Base-by-base conservation (phyloP, 2,888 invertebrate species). In the Stenolophus ochropezus region DNA sequence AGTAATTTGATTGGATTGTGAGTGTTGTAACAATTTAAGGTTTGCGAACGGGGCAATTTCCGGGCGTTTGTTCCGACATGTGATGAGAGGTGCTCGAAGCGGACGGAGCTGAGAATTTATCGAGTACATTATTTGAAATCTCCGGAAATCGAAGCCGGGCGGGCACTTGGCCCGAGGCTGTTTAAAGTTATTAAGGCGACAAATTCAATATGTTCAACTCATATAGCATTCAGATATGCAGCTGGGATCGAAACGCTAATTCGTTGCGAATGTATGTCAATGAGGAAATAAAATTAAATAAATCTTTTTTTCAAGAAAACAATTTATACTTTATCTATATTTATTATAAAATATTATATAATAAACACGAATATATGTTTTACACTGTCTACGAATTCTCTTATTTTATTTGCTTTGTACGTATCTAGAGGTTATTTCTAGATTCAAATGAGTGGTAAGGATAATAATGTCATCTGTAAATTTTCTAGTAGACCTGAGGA, bases 71-170 rank as follows among this genome's bases (percentile, higher is more conserved):
- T 78, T 78, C 78, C 78, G 78, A 78, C 78, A 78, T 65, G 25
- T 78, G 78, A 78, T 78, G 78, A 65, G 53, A 75, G 53, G 74
- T 53, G 51, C 74, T 75, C 65, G 47, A 14, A 8, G n/a, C 14
- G n/a, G n/a, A n/a, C n/a, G n/a, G n/a, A n/a, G n/a, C n/a, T 20
- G 61, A 47, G 42, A 69, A 69, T 69, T 69, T 69, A 69, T 69
- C 18, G 79, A 71, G 71, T 80, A 71, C 79, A 80, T 80, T 80
- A 80, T 80, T 80, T 80, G 79, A 80, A 80, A 80, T 80, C 79
- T 53, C 79, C 79, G 79, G 79, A 80, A 80, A 80, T 80, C 79
- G 69, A 80, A 80, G 53, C 53, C 18, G 65, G 56, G 14, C 61
- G 33, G 27, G 33, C 49, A 49, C 69, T 65, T 69, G 47, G 33